Evolutionary conservation across 2,888 invertebrate genomes (phyloP), one percentile per base, ranked within the genome.

Genomic region (Atethmia centrago): DNA sequence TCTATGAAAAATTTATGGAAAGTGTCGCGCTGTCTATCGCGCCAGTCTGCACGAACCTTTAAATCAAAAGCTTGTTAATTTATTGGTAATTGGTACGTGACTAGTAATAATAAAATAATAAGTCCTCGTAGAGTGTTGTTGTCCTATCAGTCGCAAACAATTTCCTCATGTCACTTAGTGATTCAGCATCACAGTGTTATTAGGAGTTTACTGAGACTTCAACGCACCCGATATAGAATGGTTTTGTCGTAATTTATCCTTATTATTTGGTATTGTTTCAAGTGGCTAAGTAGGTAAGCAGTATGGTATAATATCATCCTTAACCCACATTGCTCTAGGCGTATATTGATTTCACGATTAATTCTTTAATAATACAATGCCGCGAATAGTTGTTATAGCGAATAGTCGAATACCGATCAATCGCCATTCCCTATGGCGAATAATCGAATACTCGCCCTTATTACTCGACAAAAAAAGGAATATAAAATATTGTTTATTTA

Each of bases 251-350:
- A 66, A 69, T 65, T 84, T 86, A 68, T 87, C 87, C 86, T 84
- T 80, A 75, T 85, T 83, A 68, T 79, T 82, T 56, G 31, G 55
- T 74, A 74, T 84, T 85, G 78, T 79, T 75, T 70, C 25, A 25
- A 75, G 47, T 77, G 49, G 72, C 74, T 71, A 72, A 62, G 25
- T 72, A 75, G 40, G 31, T 36, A 36, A 66, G 77, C 55, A 64
- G 62, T 49, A 74, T 66, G 74, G 64, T 72, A 45, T 45, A 84
- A 58, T 49, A 74, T 49, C 64, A 85, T 79, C 82, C 86, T 82
- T 86, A 87, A 85, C 86, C 87, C 49, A 81, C 74, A 72, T 81
- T 51, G 61, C 14, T 55, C 21, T 61, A 59, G 40, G 53, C 58
- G 53, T 40, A 63, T 62, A 73, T 64, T 77, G 66, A 77, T 78